These are phyloP conservation scores for Pandemis cinnamomeana DNA, from an alignment of 2,888 invertebrate genomes.

Conservation along the genomic window DNA sequence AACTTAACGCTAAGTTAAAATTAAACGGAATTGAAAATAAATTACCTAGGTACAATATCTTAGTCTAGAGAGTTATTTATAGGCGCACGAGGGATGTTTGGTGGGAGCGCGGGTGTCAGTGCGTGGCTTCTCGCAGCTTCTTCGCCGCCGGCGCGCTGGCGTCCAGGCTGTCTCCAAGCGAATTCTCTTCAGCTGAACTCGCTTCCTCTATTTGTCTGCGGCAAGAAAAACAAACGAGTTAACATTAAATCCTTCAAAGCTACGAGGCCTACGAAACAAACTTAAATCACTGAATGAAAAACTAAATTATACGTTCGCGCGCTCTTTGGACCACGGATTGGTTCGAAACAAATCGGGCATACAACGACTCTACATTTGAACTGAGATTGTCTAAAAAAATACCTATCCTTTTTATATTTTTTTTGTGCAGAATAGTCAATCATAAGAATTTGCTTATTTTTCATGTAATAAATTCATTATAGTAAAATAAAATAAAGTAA, in stretches of 20 bases:
- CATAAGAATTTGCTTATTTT: no score
- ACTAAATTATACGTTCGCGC: no score
- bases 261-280: not conserved
- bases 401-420: no score
- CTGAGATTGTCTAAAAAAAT: no score
- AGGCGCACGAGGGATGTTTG: slow-evolving; percentile 75
- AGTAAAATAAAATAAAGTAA: no score
- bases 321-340: no score
- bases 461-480: no score
- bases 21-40: slow-evolving; percentile 86
- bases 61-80: slow-evolving; percentile 83
- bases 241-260: not conserved
- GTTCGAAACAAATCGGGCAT: no score
- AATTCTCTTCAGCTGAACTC: slow-evolving; percentile 83
- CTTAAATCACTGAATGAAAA: not conserved
- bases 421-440: no score
- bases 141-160: slow-evolving; percentile 72
- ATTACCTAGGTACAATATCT: slow-evolving; percentile 85
- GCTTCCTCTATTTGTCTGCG: slow-evolving; percentile 80
- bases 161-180: slow-evolving; percentile 74
- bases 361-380: no score
- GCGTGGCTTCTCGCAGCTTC: slow-evolving; percentile 79
- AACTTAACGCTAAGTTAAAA: slow-evolving; percentile 83
- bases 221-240: slow-evolving; percentile 38
- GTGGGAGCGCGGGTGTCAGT: slow-evolving; percentile 76